Evolutionary conservation across 1,140 invertebrate species (phyloP).

Genomic region (Heliconius congener): DNA sequence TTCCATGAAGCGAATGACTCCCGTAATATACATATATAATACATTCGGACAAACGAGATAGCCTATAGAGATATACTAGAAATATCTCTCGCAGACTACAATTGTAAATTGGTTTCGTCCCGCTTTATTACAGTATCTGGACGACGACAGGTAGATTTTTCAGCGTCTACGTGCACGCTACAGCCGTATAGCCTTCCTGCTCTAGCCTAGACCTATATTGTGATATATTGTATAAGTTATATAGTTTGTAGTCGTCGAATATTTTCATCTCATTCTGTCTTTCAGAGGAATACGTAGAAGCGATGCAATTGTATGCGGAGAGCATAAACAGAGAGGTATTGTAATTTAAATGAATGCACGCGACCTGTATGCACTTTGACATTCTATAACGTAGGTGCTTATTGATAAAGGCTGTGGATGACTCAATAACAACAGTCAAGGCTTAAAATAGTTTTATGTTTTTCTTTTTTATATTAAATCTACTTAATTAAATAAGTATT

Average conservation of each 20-base stretch:
- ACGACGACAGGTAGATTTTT: background rate
- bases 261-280: background rate
- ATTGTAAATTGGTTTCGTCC: background rate
- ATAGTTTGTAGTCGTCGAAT: background rate
- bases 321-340: background rate
- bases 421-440: no score
- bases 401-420: no score
- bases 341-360: background rate
- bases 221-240: background rate
- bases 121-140: background rate
- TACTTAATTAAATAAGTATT: no score
- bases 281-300: background rate
- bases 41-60: background rate
- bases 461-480: no score
- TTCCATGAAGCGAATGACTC: background rate
- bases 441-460: no score
- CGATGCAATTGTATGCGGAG: background rate
- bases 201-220: background rate
- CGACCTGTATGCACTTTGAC: background rate
- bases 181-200: background rate
- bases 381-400: no score
- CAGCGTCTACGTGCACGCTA: background rate
- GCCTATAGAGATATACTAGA: background rate
- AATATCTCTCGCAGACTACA: background rate
- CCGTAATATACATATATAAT: no score